Evolutionary conservation across 2,113 vertebrate genomes (phyloP).

Genomic region (Phalacrocorax brasilianus): DNA sequence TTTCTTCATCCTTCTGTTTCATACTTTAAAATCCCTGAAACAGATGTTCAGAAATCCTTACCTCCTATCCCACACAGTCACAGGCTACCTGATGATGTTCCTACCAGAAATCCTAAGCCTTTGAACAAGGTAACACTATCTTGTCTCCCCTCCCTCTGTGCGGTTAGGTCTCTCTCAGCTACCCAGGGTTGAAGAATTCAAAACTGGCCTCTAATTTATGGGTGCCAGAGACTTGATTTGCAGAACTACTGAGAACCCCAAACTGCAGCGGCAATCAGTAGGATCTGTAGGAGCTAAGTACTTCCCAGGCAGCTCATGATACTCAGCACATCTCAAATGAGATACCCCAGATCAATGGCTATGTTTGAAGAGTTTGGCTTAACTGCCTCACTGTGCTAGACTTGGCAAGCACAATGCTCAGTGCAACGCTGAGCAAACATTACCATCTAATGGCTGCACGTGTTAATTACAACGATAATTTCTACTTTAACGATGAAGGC

Average conservation of each 20-base stretch:
- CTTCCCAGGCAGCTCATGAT: not conserved
- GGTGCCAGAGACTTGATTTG: not conserved
- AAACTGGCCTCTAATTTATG: not conserved
- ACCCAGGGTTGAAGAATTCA: not conserved
- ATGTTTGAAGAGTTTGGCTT: not conserved
- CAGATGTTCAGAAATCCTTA: not conserved
- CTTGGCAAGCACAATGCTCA: not conserved
- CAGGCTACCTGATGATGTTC: not conserved
- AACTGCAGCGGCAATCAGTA: not conserved
- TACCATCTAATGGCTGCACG: slow-evolving; percentile 57
- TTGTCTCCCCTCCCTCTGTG: not conserved
- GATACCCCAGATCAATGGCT: not conserved
- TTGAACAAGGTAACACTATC: not conserved
- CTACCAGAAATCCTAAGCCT: not conserved
- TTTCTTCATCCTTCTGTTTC: not conserved
- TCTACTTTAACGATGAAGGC: not conserved
- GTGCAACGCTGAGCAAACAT: slow-evolving; percentile 8
- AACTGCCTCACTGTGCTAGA: not conserved
- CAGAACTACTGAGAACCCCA: not conserved
- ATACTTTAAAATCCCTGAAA: not conserved
- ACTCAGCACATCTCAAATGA: not conserved
- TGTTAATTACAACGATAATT: slow-evolving; percentile 56
- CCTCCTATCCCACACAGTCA: not conserved
- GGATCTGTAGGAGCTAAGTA: not conserved
- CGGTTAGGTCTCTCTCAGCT: not conserved